Evolutionary conservation across 2,888 invertebrate species (phyloP), one percentile per base, ranked within the genome.

Genomic region (Polyommatus iphigenia): DNA sequence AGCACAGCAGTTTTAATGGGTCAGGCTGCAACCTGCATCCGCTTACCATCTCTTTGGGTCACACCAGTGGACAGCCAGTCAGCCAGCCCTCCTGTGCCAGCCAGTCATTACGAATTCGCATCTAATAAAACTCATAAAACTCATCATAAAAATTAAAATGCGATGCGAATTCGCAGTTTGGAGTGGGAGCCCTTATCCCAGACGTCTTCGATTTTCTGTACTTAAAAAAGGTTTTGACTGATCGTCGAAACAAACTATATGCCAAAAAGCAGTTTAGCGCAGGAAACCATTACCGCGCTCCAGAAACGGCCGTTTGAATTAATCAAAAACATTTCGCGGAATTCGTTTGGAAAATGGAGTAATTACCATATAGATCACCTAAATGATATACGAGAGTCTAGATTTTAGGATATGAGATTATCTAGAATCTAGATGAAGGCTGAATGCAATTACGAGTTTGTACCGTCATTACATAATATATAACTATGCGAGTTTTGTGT

Each of bases 281-380:
- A 67, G 67, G 67, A 67, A 67, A 29, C 67, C 29, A 67, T 67
- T 67, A 67, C 20, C 67, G 29, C 67, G 67, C 15, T 67, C 67
- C 67, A 67, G 67, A 67, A 67, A 67, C 67, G 67, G 29, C 67
- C 67, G 67, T 67, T 67, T 67, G 32, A 67, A 67, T 67, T 67
- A 67, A 67, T 67, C 67, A 67, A 67, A 67, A 67, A 67, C 29
- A 67, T 67, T 67, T 2, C 67, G 67, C 67, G 67, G 18, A 29
- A 67, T 29, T 67, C 67, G 67, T 29, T 29, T 67, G 67, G 67
- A 67, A 29, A 67, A 29, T 67, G 67, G 67, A 67, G 67, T 67
- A 67, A 67, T 67, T 67, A 67, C 67, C 67, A 67, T 67, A 67
- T 29, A 67, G 29, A 67, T 67, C 67, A 67, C 67, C 29, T 67